phyloP scores from a whole-genome alignment of 2,113 vertebrate genomes.

The Notothenia coriiceps region DNA sequence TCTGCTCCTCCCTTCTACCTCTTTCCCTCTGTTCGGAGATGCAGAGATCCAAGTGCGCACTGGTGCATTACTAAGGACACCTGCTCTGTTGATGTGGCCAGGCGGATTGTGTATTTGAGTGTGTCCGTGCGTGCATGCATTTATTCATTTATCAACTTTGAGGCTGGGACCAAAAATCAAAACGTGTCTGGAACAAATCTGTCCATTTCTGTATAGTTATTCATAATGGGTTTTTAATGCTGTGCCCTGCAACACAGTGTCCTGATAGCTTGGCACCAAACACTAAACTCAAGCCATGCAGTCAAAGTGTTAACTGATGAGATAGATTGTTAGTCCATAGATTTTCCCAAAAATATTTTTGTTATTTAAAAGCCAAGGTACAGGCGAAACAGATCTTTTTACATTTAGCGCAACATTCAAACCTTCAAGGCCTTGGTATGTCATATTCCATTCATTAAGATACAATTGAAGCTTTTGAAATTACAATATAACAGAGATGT shows the following conservation, averaged over 20 bases:
- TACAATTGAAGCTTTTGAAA: neutral
- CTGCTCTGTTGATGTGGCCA: conserved; percentile 80
- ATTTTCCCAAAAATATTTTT: too few species aligned
- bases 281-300: conserved; percentile 13
- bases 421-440: too few species aligned
- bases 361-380: too few species aligned
- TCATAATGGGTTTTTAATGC: conserved; percentile 55
- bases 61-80: conserved; percentile 80
- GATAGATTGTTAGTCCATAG: neutral
- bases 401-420: too few species aligned
- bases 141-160: conserved; percentile 72
- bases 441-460: neutral
- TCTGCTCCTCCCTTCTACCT: conserved; percentile 26
- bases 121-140: conserved; percentile 28
- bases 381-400: too few species aligned
- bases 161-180: conserved; percentile 65
- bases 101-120: conserved; percentile 48
- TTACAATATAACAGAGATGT: neutral
- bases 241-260: conserved; percentile 9
- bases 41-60: conserved; percentile 75
- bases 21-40: conserved; percentile 64
- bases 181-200: conserved; percentile 55
- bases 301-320: neutral
- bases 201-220: conserved; percentile 52
- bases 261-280: conserved; percentile 25